A percentile compares a stretch with the other conserved stretches of the same genome.
Evolutionary conservation across 1,140 invertebrate genomes (phyloP).

Genomic region (Cydia strobilella): DNA sequence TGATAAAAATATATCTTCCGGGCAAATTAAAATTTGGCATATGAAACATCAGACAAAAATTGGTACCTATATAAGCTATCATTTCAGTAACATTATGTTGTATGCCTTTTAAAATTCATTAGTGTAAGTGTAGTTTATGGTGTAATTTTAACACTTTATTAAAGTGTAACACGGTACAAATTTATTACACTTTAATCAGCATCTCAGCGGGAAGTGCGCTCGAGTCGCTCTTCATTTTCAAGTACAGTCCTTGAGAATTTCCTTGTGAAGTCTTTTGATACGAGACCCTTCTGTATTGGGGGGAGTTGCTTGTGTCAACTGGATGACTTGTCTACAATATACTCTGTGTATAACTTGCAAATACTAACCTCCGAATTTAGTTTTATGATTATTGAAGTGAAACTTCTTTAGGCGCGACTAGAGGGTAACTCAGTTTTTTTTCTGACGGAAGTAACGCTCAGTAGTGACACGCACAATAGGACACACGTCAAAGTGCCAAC

Average conservation of each 20-base stretch:
- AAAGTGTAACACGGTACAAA: neutral
- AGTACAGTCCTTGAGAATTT: neutral
- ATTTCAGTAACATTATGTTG: too few relatives aligned
- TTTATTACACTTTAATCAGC: conserved; percentile 12
- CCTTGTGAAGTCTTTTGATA: conserved; percentile 20
- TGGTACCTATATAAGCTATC: too few relatives aligned
- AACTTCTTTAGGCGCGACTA: too few relatives aligned
- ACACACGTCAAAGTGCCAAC: too few relatives aligned
- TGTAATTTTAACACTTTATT: conserved; percentile 1
- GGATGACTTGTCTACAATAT: neutral
- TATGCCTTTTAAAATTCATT: neutral
- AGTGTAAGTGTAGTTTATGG: conserved; percentile 3
- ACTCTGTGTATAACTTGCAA: neutral
- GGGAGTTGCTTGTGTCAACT: neutral
- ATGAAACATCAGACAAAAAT: too few relatives aligned
- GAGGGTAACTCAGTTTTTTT: too few relatives aligned
- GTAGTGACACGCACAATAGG: too few relatives aligned
- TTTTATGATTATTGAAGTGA: too few relatives aligned
- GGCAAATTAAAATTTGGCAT: too few relatives aligned
- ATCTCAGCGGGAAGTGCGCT: conserved; percentile 12
- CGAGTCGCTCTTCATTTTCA: neutral
- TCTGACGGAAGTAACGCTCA: too few relatives aligned
- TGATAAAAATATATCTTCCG: too few relatives aligned
- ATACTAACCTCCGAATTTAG: too few relatives aligned
- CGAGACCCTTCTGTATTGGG: neutral